phyloP scores from a whole-genome alignment of 2,888 invertebrate genomes.

The Papilio demoleus region DNA sequence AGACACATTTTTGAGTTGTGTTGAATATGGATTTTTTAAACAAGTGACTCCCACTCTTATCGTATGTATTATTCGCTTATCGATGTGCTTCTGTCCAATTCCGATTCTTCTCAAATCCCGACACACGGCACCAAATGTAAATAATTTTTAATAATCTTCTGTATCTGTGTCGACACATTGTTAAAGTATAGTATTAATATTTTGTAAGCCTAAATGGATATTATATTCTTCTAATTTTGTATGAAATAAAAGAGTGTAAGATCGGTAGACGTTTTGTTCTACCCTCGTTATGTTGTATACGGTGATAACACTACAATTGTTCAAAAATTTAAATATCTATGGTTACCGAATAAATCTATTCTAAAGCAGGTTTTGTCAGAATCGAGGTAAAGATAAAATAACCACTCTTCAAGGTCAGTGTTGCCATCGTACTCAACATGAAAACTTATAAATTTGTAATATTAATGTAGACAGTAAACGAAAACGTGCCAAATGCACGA shows the following conservation, averaged over 20 bases:
- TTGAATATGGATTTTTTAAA: conserved; percentile 39
- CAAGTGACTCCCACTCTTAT: conserved; percentile 42
- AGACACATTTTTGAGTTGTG: conserved; percentile 24
- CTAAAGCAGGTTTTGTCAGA: background rate
- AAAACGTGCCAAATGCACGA: conserved; percentile 77
- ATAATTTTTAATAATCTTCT: conserved; percentile 60
- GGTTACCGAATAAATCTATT: background rate
- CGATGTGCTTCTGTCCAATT: conserved; percentile 44
- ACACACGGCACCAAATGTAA: conserved; percentile 63
- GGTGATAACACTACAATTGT: conserved; percentile 41
- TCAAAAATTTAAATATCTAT: background rate
- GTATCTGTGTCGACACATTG: conserved; percentile 73
- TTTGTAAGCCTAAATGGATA: conserved; percentile 81
- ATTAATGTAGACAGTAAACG: conserved; percentile 63
- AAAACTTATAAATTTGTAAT: conserved; percentile 72
- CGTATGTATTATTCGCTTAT: conserved; percentile 44
- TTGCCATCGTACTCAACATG: conserved; percentile 47
- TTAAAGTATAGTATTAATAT: conserved; percentile 74
- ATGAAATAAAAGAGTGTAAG: conserved; percentile 66
- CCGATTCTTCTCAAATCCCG: conserved; percentile 52
- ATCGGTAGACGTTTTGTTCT: conserved; percentile 49
- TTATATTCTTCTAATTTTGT: conserved; percentile 84
- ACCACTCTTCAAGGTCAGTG: conserved; percentile 33
- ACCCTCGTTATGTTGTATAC: conserved; percentile 44
- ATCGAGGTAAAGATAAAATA: background rate